phyloP scores from a whole-genome alignment of 2,113 vertebrate genomes.

The Setophaga petechia region DNA sequence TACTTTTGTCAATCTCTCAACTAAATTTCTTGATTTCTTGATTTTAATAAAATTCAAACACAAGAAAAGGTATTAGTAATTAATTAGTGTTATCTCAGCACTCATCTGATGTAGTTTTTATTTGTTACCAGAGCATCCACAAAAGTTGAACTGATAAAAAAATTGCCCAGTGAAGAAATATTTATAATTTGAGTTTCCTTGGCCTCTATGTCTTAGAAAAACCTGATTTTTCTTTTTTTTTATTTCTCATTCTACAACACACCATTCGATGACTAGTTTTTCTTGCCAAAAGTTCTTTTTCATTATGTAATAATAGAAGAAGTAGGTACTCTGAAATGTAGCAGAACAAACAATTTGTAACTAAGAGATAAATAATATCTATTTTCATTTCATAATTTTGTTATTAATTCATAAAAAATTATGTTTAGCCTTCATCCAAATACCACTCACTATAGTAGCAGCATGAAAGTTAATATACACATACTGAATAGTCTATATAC shows the following conservation, averaged over 20 bases:
- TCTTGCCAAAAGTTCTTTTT: background rate
- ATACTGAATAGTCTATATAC: too few species aligned
- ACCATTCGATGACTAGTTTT: background rate
- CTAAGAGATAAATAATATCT: background rate
- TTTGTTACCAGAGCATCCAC: background rate
- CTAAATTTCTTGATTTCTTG: background rate
- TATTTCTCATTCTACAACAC: background rate
- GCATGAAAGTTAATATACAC: background rate
- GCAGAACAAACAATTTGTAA: background rate
- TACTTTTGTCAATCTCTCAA: background rate
- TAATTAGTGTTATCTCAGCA: background rate
- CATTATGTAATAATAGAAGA: background rate
- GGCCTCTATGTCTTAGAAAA: background rate
- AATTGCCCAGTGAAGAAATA: background rate
- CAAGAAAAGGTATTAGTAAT: background rate
- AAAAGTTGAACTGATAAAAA: background rate
- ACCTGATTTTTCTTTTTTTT: background rate
- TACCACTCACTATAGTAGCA: background rate
- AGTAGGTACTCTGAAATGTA: background rate
- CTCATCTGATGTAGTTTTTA: background rate
- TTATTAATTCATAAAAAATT: constrained; percentile 14
- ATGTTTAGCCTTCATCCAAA: constrained; percentile 11
- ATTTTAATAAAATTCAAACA: background rate
- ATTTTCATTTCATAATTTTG: background rate
- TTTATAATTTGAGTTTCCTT: background rate